Percentiles rank a stretch among this genome's conserved stretches.
phyloP scores from a whole-genome alignment of 2,797 vertebrate species.

The Cyclura pinguis region DNA sequence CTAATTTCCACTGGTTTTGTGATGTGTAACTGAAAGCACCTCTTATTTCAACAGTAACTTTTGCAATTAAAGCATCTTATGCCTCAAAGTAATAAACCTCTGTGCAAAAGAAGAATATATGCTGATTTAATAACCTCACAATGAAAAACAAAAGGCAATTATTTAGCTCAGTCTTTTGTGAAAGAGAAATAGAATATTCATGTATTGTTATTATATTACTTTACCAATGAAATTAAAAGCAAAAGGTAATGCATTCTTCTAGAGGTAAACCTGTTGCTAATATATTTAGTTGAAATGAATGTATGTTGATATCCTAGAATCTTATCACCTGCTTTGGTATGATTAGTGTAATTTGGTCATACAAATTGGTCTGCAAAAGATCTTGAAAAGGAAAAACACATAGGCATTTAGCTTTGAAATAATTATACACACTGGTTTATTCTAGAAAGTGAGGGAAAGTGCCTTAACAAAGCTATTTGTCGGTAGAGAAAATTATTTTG shows the following conservation, averaged over 20 bases:
- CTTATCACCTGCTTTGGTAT: slow-evolving; percentile 32
- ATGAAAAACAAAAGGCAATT: slow-evolving; percentile 7
- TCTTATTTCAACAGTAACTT: not conserved
- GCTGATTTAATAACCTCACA: slow-evolving; percentile 21
- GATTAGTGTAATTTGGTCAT: slow-evolving; percentile 15
- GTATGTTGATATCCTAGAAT: not conserved
- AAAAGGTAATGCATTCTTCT: slow-evolving; percentile 16
- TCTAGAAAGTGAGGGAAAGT: slow-evolving; percentile 40
- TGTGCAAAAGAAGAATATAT: not conserved
- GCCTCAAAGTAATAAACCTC: not conserved
- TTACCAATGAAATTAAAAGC: slow-evolving; percentile 24
- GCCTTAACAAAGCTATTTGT: slow-evolving; percentile 38
- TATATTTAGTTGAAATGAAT: slow-evolving; percentile 33
- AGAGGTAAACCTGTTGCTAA: not conserved
- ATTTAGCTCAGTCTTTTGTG: slow-evolving; percentile 9
- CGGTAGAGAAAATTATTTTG: slow-evolving; percentile 66
- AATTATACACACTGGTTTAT: slow-evolving; percentile 34
- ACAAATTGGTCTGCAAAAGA: not conserved
- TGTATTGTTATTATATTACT: slow-evolving; percentile 18
- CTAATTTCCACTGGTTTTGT: slow-evolving; percentile 20
- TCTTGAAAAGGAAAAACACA: not conserved
- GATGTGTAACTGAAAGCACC: slow-evolving; percentile 21
- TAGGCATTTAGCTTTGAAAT: not conserved
- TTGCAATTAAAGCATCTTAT: slow-evolving; percentile 8
- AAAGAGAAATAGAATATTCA: not conserved